Evolutionary conservation across 53 echinoderm and acorn worm genomes (phyloP), one percentile per base, ranked within the genome.

Genomic region (Echinometra lucunter): DNA sequence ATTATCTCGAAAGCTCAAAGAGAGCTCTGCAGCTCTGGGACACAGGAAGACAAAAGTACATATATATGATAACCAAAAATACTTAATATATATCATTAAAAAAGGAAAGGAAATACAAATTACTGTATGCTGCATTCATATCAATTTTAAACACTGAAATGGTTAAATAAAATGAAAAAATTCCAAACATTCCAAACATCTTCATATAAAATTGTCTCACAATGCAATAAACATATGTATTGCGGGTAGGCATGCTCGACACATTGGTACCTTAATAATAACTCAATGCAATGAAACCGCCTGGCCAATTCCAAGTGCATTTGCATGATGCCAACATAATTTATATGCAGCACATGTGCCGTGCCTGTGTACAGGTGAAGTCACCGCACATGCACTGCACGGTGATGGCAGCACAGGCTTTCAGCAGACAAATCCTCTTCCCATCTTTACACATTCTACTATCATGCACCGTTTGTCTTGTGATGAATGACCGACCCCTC

Each of bases 361-460:
- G n/a, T n/a, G n/a, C 18, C 66, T 69, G 42, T 72, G 72, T 42
- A 17, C 19, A 15, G 3, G 4, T 78, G 18, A 38, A 78, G 42
- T 40, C 6, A 30, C 42, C 23, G 5, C 78, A 78, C 78, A 78
- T 78, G 78, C 78, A 78, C 7, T 78, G 21, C 42, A 42, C 78
- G 21, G 78, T 35, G 78, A 5, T 7, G 35, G 9, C 19, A 78
- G 78, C 78, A 78, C 23, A 19, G 35, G 78, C 19, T 23, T 72
- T 72, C 35, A 32, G 72, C 32, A 72, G 72, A 38, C 18, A 78
- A 18, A 40, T 18, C 42, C 78, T 78, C 78, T 40, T 78, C 78
- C 78, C 42, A 38, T 78, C 78, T 78, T 42, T 40, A 78, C 78
- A 78, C 78, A 78, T 42, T 42, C 78, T 18, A n/a, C n/a, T n/a